Conservation (phyloP, 2,888 invertebrate genomes). For the Pteria penguin region DNA sequence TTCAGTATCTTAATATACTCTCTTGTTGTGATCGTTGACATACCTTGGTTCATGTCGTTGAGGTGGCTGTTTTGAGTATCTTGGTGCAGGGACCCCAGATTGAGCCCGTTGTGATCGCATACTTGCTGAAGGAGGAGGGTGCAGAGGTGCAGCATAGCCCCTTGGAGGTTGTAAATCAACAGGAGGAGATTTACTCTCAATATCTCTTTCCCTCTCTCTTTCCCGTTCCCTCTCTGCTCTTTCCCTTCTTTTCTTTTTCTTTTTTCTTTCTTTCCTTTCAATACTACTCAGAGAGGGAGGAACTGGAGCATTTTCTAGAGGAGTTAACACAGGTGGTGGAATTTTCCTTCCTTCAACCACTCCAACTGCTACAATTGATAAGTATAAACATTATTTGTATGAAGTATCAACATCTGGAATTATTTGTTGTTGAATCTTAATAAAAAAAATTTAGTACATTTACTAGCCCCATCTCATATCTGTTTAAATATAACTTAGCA, state of each 20-base stretch:
- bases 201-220: conserved; percentile 52
- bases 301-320: conserved; percentile 73
- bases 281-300: conserved; percentile 56
- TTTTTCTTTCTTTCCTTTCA: conserved; percentile 49
- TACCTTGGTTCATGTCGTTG: conserved; percentile 61
- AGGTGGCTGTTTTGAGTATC: conserved; percentile 64
- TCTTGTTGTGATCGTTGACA: neutral
- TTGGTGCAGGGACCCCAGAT: conserved; percentile 63
- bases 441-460: too few species aligned
- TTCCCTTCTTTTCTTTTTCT: conserved; percentile 63
- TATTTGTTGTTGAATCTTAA: too few species aligned
- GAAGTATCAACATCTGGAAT: too few species aligned
- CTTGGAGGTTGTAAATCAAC: conserved; percentile 68
- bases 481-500: too few species aligned
- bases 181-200: conserved; percentile 61
- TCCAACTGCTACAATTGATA: conserved; percentile 61
- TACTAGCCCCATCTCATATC: too few species aligned
- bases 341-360: conserved; percentile 70
- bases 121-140: conserved; percentile 67
- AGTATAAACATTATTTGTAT: too few species aligned
- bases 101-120: conserved; percentile 56
- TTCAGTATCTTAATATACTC: neutral
- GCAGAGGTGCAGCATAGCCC: conserved; percentile 72
- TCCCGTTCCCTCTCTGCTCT: conserved; percentile 43
- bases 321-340: conserved; percentile 72